These are phyloP conservation scores for Istiophorus platypterus DNA, from an alignment of 2,113 vertebrate genomes.

Conservation along the genomic window DNA sequence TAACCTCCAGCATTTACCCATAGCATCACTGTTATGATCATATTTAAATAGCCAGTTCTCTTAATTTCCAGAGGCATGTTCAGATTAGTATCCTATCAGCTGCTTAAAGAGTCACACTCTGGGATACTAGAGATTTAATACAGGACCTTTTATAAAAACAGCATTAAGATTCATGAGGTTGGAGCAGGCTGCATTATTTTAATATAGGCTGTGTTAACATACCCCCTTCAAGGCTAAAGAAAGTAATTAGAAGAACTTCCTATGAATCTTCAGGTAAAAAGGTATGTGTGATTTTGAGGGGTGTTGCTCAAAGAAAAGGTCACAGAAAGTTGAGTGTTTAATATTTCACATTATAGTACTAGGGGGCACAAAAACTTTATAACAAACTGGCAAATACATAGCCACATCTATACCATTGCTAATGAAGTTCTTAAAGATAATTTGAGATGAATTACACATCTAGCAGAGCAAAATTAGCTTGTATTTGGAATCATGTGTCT, in stretches of 20 bases:
- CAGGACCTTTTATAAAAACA: slow-evolving; percentile 59
- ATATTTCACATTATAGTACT: slow-evolving; percentile 6
- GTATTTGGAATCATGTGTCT: not conserved
- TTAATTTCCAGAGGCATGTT: slow-evolving; percentile 72
- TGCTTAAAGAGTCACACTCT: slow-evolving; percentile 63
- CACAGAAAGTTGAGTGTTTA: slow-evolving; percentile 2
- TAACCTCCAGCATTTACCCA: slow-evolving; percentile 82
- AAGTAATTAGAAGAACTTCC: slow-evolving; percentile 63
- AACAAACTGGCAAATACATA: not conserved
- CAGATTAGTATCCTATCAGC: slow-evolving; percentile 69
- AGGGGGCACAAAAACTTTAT: not conserved
- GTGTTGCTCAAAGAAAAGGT: slow-evolving; percentile 22
- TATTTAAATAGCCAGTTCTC: slow-evolving; percentile 69
- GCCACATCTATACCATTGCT: not conserved
- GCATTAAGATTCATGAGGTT: slow-evolving; percentile 76
- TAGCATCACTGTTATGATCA: slow-evolving; percentile 79
- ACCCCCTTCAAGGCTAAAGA: slow-evolving; percentile 53
- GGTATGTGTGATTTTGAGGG: slow-evolving; percentile 26
- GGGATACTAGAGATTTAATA: slow-evolving; percentile 68
- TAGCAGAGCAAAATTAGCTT: not conserved
- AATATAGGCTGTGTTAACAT: slow-evolving; percentile 64
- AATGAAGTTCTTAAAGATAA: not conserved
- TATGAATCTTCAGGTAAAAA: slow-evolving; percentile 61
- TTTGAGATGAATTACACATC: not conserved
- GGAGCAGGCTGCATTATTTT: slow-evolving; percentile 53